Evolutionary conservation across 64 coral and sea anemone genomes (phyloP), one percentile per base, ranked within the genome.

Genomic region (Pocillopora damicornis): DNA sequence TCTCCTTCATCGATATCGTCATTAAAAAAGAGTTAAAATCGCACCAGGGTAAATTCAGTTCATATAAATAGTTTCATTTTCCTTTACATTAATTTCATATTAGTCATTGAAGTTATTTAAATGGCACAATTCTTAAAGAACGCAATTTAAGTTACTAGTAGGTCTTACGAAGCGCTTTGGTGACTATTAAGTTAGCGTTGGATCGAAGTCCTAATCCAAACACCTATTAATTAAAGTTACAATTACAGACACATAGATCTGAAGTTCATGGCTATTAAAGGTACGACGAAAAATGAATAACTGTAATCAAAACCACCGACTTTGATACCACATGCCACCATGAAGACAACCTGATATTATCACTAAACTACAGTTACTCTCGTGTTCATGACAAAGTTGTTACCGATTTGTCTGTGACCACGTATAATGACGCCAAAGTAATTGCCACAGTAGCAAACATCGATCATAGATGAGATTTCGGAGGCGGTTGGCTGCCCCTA

Each of bases 331-430:
- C 58, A 61, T 17, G 77, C 63, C 61, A 69, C 36, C 61, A 83
- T 83, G 80, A 83, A 36, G 38, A 51, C 62, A 22, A 81, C 60
- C 79, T 14, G 11, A 37, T 85, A 25, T 42, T 58, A 71, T 22
- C 18, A 18, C 25, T 58, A 4, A 72, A 38, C 36, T 13, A 72
- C 38, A 42, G 45, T 4, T 57, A 26, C 37, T 7, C 37, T 85
- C n/a, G 72, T 72, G 42, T 73, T 85, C 37, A 85, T 15, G 5
- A 71, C 1, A 45, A 72, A 42, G 26, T 68, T 30, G 45, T 85
- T 85, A 85, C 81, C 81, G 81, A 72, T 85, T 45, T 85, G 65
- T 85, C 37, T 58, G 20, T 85, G 1, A 37, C 38, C 65, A 73
- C 37, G 72, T 72, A 37, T 42, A 83, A 13, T 73, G 81, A n/a